These are phyloP conservation scores for Rhingia rostrata DNA, from an alignment of 2,888 invertebrate species.

Conservation along the genomic window DNA sequence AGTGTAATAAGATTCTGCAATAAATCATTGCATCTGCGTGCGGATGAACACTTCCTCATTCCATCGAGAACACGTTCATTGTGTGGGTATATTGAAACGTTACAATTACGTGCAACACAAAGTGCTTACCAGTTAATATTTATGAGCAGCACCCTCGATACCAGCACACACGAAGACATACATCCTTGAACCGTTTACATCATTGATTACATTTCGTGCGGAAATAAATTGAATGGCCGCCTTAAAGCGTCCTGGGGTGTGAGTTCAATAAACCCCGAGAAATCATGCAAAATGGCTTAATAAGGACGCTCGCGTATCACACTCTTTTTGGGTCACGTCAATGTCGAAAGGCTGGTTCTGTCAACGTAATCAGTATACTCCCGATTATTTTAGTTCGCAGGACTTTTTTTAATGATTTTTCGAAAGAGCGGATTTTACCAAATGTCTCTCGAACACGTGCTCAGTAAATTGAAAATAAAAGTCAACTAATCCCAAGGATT, in stretches of 20 bases:
- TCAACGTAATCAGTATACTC: slow-evolving; percentile 22
- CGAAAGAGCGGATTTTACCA: slow-evolving; percentile 19
- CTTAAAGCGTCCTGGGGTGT: slow-evolving; percentile 8
- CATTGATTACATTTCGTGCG: slow-evolving; percentile 62
- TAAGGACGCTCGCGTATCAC: slow-evolving; percentile 20
- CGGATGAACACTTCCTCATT: slow-evolving; percentile 58
- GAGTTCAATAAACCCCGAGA: slow-evolving; percentile 30
- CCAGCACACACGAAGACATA: neutral
- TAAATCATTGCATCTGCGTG: slow-evolving; percentile 75
- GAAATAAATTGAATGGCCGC: slow-evolving; percentile 59
- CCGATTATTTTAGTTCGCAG: slow-evolving; percentile 53
- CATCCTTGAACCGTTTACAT: slow-evolving; percentile 48
- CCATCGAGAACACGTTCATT: slow-evolving; percentile 1
- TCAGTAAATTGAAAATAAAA: slow-evolving; percentile 55
- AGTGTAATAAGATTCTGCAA: slow-evolving; percentile 64
- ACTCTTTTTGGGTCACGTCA: slow-evolving; percentile 18
- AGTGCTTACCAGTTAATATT: slow-evolving; percentile 63
- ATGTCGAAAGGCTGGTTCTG: slow-evolving; percentile 6
- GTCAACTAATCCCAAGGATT: slow-evolving; percentile 51
- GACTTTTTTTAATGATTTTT: slow-evolving; percentile 50
- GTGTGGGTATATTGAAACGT: slow-evolving; percentile 54
- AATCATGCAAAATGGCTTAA: slow-evolving; percentile 58
- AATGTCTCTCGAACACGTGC: slow-evolving; percentile 43
- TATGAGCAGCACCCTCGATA: slow-evolving; percentile 41
- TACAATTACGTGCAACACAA: slow-evolving; percentile 59